A percentile compares a stretch with the other conserved stretches of the same genome.
Conservation (phyloP, 2,797 vertebrate genomes). For the Pygocentrus nattereri region DNA sequence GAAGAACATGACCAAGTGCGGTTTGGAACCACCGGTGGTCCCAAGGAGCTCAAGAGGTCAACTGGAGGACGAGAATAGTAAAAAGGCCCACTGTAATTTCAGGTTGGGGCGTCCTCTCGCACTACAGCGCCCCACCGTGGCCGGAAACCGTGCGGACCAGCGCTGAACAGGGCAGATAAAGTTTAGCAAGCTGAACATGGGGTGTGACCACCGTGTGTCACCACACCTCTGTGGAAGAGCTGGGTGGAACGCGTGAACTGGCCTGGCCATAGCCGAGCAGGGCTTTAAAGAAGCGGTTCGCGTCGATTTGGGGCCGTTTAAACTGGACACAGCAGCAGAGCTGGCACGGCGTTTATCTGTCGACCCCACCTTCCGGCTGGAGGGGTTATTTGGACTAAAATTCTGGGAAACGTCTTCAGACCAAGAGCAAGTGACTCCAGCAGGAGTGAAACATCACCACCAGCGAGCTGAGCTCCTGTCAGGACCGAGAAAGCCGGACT, state of each 20-base stretch:
- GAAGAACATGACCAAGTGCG: too few species aligned
- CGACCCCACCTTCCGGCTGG: slow-evolving; percentile 49
- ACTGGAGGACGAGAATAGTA: too few species aligned
- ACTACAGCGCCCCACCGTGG: not conserved
- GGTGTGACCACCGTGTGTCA: slow-evolving; percentile 40
- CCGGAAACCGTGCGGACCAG: not conserved
- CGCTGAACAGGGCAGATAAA: not conserved
- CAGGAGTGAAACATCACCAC: not conserved
- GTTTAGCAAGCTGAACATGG: not conserved
- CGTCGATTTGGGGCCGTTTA: not conserved
- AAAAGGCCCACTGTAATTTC: too few species aligned
- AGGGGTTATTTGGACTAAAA: not conserved
- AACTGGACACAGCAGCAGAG: too few species aligned
- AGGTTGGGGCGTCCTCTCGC: too few species aligned
- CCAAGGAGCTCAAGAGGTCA: too few species aligned
- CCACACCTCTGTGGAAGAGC: not conserved
- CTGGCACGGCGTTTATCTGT: not conserved
- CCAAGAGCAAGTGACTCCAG: not conserved
- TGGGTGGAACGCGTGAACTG: not conserved
- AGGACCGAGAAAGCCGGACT: not conserved
- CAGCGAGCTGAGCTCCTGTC: not conserved
- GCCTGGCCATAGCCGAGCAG: not conserved
- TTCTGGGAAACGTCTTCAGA: slow-evolving; percentile 18
- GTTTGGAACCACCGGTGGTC: too few species aligned
- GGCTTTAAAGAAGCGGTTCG: not conserved